A percentile compares a stretch with the other conserved stretches of the same genome.
These are phyloP conservation scores for Drosophila auraria DNA, from an alignment of 1,140 invertebrate species.

Conservation along the genomic window DNA sequence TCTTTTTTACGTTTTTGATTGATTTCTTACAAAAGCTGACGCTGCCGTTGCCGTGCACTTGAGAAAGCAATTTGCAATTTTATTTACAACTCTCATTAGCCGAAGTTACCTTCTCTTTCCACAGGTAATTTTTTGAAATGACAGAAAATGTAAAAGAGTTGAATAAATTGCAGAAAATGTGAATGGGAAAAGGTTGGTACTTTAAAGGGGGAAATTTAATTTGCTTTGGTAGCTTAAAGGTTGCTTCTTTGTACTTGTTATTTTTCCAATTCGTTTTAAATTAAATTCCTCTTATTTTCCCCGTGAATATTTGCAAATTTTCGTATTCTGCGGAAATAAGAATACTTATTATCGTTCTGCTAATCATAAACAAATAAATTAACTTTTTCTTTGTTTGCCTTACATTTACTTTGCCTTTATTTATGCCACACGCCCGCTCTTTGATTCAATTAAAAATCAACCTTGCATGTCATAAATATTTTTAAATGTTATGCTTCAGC, in stretches of 20 bases:
- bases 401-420: conserved; percentile 18
- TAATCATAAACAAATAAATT: conserved; percentile 48
- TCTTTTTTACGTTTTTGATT: conserved; percentile 22
- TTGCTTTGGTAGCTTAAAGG: background rate
- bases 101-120: conserved; percentile 1
- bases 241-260: background rate
- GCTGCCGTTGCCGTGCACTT: conserved; percentile 2
- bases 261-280: too few relatives aligned
- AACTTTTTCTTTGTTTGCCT: conserved; percentile 16
- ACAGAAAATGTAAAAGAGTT: background rate
- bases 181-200: background rate
- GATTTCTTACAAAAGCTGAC: conserved; percentile 17
- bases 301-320: background rate
- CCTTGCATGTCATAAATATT: conserved; percentile 48
- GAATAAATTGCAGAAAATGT: background rate
- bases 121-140: background rate
- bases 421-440: conserved; percentile 21
- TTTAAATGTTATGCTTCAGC: conserved; percentile 35
- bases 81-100: conserved; percentile 21
- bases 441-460: conserved; percentile 58
- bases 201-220: background rate
- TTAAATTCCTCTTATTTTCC: too few relatives aligned
- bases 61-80: conserved; percentile 34
- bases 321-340: background rate
- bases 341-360: conserved; percentile 1